phyloP scores from a whole-genome alignment of 53 echinoderm and acorn worm genomes.

The Luidia sarsii region DNA sequence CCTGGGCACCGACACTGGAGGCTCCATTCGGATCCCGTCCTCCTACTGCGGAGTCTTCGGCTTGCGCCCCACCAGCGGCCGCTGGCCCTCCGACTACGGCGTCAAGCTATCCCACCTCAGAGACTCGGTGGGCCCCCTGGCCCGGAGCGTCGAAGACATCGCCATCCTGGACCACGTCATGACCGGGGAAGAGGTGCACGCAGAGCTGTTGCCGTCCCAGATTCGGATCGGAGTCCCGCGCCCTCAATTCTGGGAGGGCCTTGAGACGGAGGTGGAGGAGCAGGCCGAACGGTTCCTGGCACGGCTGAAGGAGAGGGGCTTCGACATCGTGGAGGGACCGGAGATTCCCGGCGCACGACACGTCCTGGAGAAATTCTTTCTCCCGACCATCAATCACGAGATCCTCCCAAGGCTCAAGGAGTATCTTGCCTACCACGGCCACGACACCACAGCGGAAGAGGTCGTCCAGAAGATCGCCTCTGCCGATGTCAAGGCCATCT shows the following conservation, averaged over 20 bases:
- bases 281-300: slow-evolving; percentile 22
- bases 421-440: slow-evolving; percentile 21
- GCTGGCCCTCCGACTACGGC: slow-evolving; percentile 43
- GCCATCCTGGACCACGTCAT: slow-evolving; percentile 30
- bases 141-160: slow-evolving; percentile 17
- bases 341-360: slow-evolving; percentile 33
- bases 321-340: not conserved
- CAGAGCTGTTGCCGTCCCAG: not conserved
- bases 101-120: slow-evolving; percentile 21
- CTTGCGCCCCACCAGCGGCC: slow-evolving; percentile 31
- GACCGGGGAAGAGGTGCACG: slow-evolving; percentile 16
- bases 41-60: slow-evolving; percentile 37
- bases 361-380: not conserved
- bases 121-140: slow-evolving; percentile 34
- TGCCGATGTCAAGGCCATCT: not conserved
- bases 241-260: slow-evolving; percentile 35
- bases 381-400: not conserved
- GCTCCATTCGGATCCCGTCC: slow-evolving; percentile 36
- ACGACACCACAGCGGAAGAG: not conserved
- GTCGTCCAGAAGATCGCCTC: slow-evolving; percentile 32
- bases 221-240: slow-evolving; percentile 22
- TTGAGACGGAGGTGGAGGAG: slow-evolving; percentile 7
- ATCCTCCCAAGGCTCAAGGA: slow-evolving; percentile 15
- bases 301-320: slow-evolving; percentile 1
- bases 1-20: slow-evolving; percentile 20